These are phyloP conservation scores for Hesperia comma DNA, from an alignment of 2,888 invertebrate species.

Conservation along the genomic window DNA sequence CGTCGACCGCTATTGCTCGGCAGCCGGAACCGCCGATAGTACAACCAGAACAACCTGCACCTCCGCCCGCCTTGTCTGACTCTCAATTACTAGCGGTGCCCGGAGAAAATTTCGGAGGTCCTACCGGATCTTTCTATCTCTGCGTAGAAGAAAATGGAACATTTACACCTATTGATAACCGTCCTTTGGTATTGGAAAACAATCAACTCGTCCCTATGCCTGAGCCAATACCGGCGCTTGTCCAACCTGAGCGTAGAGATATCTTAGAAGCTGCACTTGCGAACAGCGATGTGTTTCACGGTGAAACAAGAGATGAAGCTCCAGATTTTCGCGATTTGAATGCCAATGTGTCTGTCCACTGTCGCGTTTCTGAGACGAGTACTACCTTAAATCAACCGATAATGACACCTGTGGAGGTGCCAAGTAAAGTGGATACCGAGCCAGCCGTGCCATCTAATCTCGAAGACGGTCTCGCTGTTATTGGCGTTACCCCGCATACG, in stretches of 20 bases:
- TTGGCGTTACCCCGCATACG: slow-evolving; percentile 81
- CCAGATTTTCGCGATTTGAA: slow-evolving; percentile 85
- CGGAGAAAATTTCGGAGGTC: slow-evolving; percentile 88
- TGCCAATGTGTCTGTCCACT: slow-evolving; percentile 80
- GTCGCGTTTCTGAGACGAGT: slow-evolving; percentile 90
- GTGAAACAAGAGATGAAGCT: slow-evolving; percentile 80
- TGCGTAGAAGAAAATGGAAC: slow-evolving; percentile 89
- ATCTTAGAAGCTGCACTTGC: slow-evolving; percentile 90
- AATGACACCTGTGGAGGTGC: slow-evolving; percentile 91
- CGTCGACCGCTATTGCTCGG: slow-evolving; percentile 74
- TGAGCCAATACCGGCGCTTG: slow-evolving; percentile 58
- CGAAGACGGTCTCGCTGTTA: slow-evolving; percentile 84
- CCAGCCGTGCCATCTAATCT: slow-evolving; percentile 65
- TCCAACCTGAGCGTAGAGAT: slow-evolving; percentile 84
- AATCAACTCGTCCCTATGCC: slow-evolving; percentile 78
- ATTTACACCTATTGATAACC: slow-evolving; percentile 88
- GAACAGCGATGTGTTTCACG: slow-evolving; percentile 88
- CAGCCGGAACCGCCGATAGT: slow-evolving; percentile 54
- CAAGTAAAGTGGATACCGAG: slow-evolving; percentile 76
- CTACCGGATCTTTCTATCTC: slow-evolving; percentile 88
- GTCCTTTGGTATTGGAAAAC: slow-evolving; percentile 83
- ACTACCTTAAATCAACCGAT: slow-evolving; percentile 90
- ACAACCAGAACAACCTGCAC: slow-evolving; percentile 49
- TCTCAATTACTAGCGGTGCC: slow-evolving; percentile 89
- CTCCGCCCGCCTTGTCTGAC: slow-evolving; percentile 74